These are phyloP conservation scores for Eublepharis macularius DNA, from an alignment of 2,113 vertebrate species.

Conservation along the genomic window DNA sequence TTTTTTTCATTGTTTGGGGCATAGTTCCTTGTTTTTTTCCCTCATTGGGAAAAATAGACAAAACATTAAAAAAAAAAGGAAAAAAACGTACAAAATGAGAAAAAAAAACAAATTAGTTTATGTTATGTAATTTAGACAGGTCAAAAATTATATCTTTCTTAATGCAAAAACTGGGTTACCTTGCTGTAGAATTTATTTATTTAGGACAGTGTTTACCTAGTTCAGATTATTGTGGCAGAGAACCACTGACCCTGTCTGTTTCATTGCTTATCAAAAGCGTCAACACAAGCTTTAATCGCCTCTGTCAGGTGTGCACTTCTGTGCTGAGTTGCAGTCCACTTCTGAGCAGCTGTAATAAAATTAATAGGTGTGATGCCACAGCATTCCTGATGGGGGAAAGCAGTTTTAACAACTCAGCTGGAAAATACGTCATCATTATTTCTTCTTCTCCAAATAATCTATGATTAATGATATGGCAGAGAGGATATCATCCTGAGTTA, in stretches of 20 bases:
- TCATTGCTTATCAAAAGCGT: conserved; percentile 42
- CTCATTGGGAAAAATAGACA: too few species aligned
- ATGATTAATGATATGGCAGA: conserved; percentile 30
- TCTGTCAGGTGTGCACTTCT: conserved; percentile 31
- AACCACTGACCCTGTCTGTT: conserved; percentile 33
- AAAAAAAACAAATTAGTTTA: neutral
- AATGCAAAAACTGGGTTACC: neutral
- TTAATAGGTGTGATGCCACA: conserved; percentile 5
- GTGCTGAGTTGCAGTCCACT: conserved; percentile 25
- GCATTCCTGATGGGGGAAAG: neutral
- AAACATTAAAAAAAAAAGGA: neutral
- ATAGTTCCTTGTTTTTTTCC: too few species aligned
- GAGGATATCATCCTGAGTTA: conserved; percentile 20
- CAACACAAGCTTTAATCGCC: conserved; percentile 45
- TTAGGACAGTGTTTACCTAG: neutral
- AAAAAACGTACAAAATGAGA: neutral
- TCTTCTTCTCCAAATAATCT: conserved; percentile 1
- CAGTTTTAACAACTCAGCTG: neutral
- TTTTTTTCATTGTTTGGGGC: too few species aligned
- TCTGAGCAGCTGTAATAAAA: conserved; percentile 41
- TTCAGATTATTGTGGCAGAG: neutral
- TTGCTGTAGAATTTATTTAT: neutral
- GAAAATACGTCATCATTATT: neutral
- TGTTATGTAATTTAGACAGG: neutral
- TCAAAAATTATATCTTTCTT: neutral